Base-by-base conservation (phyloP, 2,113 vertebrate genomes). In the Salvator merianae region DNA sequence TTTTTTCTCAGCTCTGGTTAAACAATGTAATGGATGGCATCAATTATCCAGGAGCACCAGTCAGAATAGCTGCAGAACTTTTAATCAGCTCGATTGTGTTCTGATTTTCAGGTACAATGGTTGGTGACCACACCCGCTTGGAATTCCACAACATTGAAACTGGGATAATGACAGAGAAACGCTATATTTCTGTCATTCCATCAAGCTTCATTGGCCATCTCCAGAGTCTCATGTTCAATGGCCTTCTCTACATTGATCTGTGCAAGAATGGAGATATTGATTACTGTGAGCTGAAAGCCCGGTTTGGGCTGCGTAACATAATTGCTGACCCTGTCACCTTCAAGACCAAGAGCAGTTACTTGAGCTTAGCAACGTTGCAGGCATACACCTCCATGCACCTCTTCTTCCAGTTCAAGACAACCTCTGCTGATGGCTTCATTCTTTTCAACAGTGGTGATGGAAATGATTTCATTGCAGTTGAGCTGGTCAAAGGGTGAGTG, bases 121-220 rank as follows among this genome's bases (percentile, higher is more conserved):
- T 98, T 86, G 99, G 99, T 14, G 99, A 99, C 91, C 99, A 99
- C 76, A 99, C 99, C 4, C 98, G 99, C n/a, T 92, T 99, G 95
- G 99, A 99, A 93, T 99, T 99, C 96, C 98, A 99, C 95, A 99
- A 99, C 91, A 99, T 99, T 0, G 99, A 99, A 95, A 99, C 99
- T 0, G 99, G 99, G 38, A 97, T 97, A 94, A 99, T 99, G 99
- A 99, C 98, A 0, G 99, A 99, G 96, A 98, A 98, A 6, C 97
- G 97, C 0, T 99, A 98, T 82, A 96, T 98, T 90, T 98, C 99
- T 0, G 96, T 97, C 81, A 97, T 99, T 86, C 99, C 99, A 0
- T 99, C 99, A 88, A 99, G 98, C 93, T 99, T 99, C 94, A 99
- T 99, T 0, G 99, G 99, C 40, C 99, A 99, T 79, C 96, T 99